These are phyloP conservation scores for Mus pahari DNA, from an alignment of 2,113 vertebrate genomes.

Conservation along the genomic window DNA sequence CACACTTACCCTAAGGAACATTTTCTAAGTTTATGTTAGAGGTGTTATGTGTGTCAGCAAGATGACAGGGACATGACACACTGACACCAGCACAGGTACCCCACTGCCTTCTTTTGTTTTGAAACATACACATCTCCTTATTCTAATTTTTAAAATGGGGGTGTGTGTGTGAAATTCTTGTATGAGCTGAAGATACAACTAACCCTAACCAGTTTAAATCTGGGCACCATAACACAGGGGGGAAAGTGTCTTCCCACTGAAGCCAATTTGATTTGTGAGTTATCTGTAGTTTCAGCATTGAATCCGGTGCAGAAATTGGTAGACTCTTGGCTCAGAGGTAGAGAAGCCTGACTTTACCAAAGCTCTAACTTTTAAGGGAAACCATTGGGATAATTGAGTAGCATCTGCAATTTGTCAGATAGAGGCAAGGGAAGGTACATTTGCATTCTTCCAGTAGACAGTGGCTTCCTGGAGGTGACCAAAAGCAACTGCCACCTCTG, in stretches of 20 bases:
- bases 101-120: not conserved
- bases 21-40: not conserved
- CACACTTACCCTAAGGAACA: not conserved
- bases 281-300: not conserved
- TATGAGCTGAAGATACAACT: conserved; percentile 10
- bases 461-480: not conserved
- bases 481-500: not conserved
- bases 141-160: not conserved
- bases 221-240: not conserved
- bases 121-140: not conserved
- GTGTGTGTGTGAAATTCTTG: not conserved
- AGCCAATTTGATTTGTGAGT: not conserved
- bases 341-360: not conserved
- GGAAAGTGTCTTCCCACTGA: not conserved
- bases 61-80: accelerated
- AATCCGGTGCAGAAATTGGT: not conserved
- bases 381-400: not conserved
- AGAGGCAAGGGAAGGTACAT: not conserved
- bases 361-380: not conserved
- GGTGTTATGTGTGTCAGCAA: no score
- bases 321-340: not conserved
- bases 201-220: not conserved
- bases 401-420: not conserved
- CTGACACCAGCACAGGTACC: accelerated
- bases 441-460: not conserved